Evolutionary conservation across 2,113 vertebrate species (phyloP), one percentile per base, ranked within the genome.

Genomic region (Grantiella picta): DNA sequence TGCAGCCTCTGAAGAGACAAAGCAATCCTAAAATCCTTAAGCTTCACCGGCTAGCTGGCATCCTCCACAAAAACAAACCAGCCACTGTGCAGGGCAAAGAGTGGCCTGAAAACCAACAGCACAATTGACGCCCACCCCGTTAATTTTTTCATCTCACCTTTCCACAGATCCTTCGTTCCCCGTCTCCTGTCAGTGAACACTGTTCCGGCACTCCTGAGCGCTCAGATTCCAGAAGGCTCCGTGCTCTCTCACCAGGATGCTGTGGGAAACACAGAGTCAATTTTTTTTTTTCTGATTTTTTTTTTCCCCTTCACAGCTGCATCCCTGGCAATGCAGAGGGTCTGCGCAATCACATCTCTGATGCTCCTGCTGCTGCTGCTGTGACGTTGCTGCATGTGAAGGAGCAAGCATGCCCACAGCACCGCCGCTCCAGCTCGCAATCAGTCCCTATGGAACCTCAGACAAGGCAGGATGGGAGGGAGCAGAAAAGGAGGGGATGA

Each of bases 261-360:
- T 94, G 57, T 44, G 44, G 72, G 75, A 91, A 91, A 93, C 44
- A 95, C 8, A 89, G 77, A 94, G 65, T 81, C 83, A 84, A 72
- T 25, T 44, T 80, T 80, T 70, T 83, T 21, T 13, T 22, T 21
- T 25, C 10, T 17, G 27, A 31, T 47, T 73, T 57, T 66, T 38
- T 81, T 33, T 6, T 69, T 79, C 73, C 33, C 5, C 9, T 24
- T 91, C 69, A 97, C 96, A 97, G 97, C 96, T 96, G 97, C 98
- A 98, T 96, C 95, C 89, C 83, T 94, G 97, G 93, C 96, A 97
- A 96, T 97, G 97, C 97, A 97, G 97, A 95, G 96, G 97, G 96
- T 96, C 98, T 98, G 98, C 98, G 97, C 98, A 98, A 97, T 97
- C 95, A 93, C 97, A 96, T 95, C 97, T 56, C 94, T 68, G 80